These are phyloP conservation scores for Lithodes maja DNA, from an alignment of 2,888 invertebrate species.

Conservation along the genomic window DNA sequence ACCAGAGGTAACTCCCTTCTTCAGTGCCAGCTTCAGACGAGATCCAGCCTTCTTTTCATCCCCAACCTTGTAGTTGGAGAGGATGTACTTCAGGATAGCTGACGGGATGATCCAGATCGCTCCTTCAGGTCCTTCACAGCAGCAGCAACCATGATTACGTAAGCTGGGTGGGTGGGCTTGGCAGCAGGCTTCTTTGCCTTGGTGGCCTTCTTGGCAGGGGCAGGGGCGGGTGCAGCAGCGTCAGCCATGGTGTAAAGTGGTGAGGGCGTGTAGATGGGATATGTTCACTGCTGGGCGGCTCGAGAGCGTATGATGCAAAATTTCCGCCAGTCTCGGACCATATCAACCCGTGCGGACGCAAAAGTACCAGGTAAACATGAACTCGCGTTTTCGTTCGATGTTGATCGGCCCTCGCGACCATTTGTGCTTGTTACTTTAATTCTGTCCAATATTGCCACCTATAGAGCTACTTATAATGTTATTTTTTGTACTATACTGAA, in stretches of 20 bases:
- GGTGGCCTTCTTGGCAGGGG: slow-evolving; percentile 49
- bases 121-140: slow-evolving; percentile 53
- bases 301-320: background rate
- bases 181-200: slow-evolving; percentile 47
- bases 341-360: slow-evolving; percentile 43
- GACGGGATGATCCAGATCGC: slow-evolving; percentile 54
- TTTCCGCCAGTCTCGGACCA: background rate
- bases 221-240: slow-evolving; percentile 48
- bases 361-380: slow-evolving; percentile 58
- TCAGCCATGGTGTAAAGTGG: background rate
- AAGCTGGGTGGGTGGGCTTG: slow-evolving; percentile 55
- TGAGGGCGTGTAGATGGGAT: background rate
- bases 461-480: background rate
- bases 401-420: slow-evolving; percentile 39
- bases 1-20: slow-evolving; percentile 51
- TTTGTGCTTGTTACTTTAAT: slow-evolving; percentile 65
- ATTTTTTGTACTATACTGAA: background rate
- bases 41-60: slow-evolving; percentile 64
- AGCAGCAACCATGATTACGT: slow-evolving; percentile 54
- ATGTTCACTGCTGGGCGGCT: background rate
- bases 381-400: slow-evolving; percentile 65
- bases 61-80: slow-evolving; percentile 52
- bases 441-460: slow-evolving; percentile 37
- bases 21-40: slow-evolving; percentile 54
- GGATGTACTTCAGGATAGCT: slow-evolving; percentile 63